Conservation (phyloP, 2,797 vertebrate genomes). For the Esox lucius region DNA sequence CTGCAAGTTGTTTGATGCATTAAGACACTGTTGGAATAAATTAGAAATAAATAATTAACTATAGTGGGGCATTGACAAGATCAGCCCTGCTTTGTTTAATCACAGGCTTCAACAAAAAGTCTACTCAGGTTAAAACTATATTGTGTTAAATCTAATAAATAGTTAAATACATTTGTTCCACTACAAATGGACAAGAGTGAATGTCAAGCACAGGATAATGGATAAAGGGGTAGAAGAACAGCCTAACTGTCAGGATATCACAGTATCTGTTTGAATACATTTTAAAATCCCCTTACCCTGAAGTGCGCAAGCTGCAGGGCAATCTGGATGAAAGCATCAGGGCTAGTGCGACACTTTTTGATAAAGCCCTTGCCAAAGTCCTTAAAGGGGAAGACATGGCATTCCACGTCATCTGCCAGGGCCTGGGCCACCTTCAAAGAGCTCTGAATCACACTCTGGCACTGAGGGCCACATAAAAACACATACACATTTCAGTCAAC, state of each 20-base stretch:
- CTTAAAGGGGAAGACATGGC: conserved; percentile 82
- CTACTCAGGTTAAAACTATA: no score
- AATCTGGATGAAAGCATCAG: conserved; percentile 92
- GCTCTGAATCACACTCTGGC: conserved; percentile 81
- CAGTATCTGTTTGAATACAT: not conserved
- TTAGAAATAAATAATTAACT: no score
- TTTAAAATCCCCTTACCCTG: conserved; percentile 68
- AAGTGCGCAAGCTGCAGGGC: conserved; percentile 94
- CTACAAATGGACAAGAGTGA: not conserved
- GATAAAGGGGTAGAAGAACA: no score
- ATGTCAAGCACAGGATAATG: not conserved
- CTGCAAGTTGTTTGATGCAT: no score
- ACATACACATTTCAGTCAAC: not conserved
- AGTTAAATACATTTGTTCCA: no score
- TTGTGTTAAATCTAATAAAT: no score
- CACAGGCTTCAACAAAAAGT: no score
- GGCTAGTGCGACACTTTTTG: conserved; percentile 91
- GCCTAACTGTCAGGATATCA: no score
- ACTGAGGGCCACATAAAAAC: conserved; percentile 67
- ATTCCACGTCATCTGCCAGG: conserved; percentile 90
- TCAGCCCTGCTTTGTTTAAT: no score
- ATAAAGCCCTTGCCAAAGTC: conserved; percentile 91
- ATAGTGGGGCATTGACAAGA: no score
- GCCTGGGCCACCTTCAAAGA: conserved; percentile 78
- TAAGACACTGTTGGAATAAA: no score